Percentiles rank a stretch among this genome's conserved stretches.
These are phyloP conservation scores for Glaucomys volans DNA, from an alignment of 2,113 vertebrate genomes.

Conservation along the genomic window DNA sequence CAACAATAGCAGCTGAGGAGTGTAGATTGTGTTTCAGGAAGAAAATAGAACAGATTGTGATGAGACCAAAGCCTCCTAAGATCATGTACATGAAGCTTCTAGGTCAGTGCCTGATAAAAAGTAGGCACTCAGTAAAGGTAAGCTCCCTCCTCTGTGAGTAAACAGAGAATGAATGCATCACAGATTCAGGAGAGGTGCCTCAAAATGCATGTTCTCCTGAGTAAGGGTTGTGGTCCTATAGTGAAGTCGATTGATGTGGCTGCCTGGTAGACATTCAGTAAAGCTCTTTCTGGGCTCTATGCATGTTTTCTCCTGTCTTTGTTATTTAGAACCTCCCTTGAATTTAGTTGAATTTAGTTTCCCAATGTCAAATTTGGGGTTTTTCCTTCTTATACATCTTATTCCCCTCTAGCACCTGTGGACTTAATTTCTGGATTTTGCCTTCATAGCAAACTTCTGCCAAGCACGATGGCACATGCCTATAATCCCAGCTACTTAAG, in stretches of 20 bases:
- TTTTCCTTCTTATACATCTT: neutral
- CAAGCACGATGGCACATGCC: neutral
- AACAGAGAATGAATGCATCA: neutral
- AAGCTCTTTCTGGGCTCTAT: neutral
- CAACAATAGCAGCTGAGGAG: neutral
- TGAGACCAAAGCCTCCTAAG: neutral
- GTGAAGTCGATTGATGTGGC: neutral
- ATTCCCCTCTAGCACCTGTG: neutral
- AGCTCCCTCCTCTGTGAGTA: neutral
- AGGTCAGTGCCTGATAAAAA: neutral
- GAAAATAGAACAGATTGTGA: neutral
- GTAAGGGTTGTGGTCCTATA: neutral
- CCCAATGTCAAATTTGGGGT: neutral
- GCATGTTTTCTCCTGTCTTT: neutral
- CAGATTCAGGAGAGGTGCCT: neutral
- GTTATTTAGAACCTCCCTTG: neutral
- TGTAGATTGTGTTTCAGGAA: neutral
- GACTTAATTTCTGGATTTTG: neutral
- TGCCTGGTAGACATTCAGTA: neutral
- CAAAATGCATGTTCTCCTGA: neutral
- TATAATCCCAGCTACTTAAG: neutral
- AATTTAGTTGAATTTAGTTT: slow-evolving; percentile 23
- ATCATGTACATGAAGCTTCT: neutral
- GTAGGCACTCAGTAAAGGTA: neutral
- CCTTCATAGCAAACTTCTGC: neutral